These are phyloP conservation scores for Calvadosia cruxmelitensis DNA, from an alignment of 30 jellyfish, hydroid and myxozoan genomes.

Conservation along the genomic window DNA sequence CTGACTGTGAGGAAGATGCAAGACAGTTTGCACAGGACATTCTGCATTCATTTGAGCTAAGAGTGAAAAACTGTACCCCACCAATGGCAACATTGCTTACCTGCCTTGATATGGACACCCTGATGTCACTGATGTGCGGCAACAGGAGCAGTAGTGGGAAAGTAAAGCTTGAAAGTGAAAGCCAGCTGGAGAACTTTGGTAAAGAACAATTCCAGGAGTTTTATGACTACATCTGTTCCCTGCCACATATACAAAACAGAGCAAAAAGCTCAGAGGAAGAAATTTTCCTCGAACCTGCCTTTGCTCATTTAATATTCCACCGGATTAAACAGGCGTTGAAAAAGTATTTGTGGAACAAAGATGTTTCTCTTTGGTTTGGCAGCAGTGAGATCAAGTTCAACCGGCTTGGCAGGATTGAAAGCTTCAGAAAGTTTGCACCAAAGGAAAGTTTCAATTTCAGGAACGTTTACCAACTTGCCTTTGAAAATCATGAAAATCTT, in stretches of 20 bases:
- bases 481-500: not conserved
- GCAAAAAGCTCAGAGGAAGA: too few relatives aligned
- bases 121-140: not conserved
- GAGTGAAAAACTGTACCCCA: not conserved
- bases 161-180: not conserved
- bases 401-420: not conserved
- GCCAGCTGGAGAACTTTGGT: not conserved
- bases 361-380: not conserved
- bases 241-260: too few relatives aligned
- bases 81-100: not conserved
- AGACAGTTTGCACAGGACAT: not conserved
- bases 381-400: not conserved
- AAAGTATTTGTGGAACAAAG: not conserved
- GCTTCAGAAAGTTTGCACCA: too few relatives aligned
- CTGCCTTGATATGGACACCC: not conserved
- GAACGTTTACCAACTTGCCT: not conserved
- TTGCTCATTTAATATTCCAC: not conserved
- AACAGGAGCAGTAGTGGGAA: not conserved
- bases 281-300: not conserved
- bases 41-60: not conserved
- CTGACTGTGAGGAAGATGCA: not conserved
- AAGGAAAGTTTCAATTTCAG: not conserved
- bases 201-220: not conserved
- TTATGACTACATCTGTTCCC: not conserved
- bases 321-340: not conserved